Evolutionary conservation across 2,113 vertebrate species (phyloP).

Genomic region (Oncorhynchus keta): DNA sequence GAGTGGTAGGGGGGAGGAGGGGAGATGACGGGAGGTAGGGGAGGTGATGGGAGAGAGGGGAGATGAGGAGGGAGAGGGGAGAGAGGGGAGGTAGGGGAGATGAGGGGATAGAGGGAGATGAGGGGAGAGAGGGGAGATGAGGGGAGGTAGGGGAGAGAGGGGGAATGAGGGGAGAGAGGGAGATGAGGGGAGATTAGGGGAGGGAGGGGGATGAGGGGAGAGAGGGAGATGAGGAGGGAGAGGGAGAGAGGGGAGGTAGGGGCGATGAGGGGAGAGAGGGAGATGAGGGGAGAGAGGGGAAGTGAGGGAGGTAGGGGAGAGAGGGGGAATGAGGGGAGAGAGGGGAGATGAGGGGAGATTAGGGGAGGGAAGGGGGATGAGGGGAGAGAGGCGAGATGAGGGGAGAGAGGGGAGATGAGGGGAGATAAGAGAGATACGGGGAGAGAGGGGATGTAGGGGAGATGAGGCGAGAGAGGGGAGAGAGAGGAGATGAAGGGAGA

Average conservation of each 20-base stretch:
- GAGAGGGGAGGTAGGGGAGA: slow-evolving; percentile 1
- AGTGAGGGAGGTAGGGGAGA: no score
- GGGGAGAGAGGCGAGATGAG: background rate
- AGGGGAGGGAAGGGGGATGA: no score
- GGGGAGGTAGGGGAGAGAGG: background rate
- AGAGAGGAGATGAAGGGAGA: no score
- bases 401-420: slow-evolving; percentile 13
- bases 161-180: background rate
- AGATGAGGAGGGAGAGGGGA: background rate
- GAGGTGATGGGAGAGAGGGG: background rate
- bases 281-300: no score
- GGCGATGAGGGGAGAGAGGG: no score
- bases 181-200: background rate
- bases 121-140: background rate
- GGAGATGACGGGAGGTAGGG: background rate
- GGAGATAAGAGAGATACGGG: accelerated
- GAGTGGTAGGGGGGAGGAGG: background rate
- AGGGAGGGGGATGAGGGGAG: background rate
- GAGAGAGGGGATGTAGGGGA: no score
- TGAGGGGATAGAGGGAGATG: background rate
- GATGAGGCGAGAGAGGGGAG: no score
- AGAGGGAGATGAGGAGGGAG: no score
- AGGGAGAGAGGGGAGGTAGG: no score
- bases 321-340: no score
- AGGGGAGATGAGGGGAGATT: background rate